Evolutionary conservation across 1,140 invertebrate genomes (phyloP), one percentile per base, ranked within the genome.

Genomic region (Trichogramma pretiosum): DNA sequence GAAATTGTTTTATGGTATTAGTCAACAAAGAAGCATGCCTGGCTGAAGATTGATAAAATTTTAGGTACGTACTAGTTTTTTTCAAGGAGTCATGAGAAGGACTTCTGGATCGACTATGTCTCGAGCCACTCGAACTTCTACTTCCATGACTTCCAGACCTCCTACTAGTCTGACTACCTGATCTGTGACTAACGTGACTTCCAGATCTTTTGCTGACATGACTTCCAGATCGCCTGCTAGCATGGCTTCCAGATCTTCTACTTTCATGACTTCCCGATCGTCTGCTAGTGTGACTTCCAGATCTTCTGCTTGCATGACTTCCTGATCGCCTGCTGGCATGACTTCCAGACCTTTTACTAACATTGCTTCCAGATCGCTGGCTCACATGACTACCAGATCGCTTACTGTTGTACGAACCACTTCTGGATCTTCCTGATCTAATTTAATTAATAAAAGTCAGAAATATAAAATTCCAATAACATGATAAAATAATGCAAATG

Each of bases 141-240:
- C 39, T 47, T 3, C 30, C 32, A 5, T 46, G 50, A 28, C 24
- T 28, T 11, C 24, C 24, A 28, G 24, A 28, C 5, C 24, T n/a
- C n/a, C n/a, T n/a, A n/a, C 52, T 52, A 3, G 41, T 28, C 5
- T 40, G 54, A 17, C 52, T 54, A 7, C 35, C 52, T 0, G 54
- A 55, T 28, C 48, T 18, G 11, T 24, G 48, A 5, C 53, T 54
- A 1, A 52, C 53, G 18, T 56, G 56, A 55, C 61, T 65, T 7
- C 51, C 47, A 26, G 65, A 68, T 16, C 56, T 52, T 18, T 55
- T 59, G 30, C 63, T 65, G 3, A 38, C 56, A 8, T 37, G 54
- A 2, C 60, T 60, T 14, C 41, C 46, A 7, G 36, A 49, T 45
- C 55, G 42, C 40, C 35, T 41, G 7, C 38, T 46, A 3, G 30